Evolutionary conservation across 2,113 vertebrate species (phyloP).

Genomic region (Hippocampus comes): DNA sequence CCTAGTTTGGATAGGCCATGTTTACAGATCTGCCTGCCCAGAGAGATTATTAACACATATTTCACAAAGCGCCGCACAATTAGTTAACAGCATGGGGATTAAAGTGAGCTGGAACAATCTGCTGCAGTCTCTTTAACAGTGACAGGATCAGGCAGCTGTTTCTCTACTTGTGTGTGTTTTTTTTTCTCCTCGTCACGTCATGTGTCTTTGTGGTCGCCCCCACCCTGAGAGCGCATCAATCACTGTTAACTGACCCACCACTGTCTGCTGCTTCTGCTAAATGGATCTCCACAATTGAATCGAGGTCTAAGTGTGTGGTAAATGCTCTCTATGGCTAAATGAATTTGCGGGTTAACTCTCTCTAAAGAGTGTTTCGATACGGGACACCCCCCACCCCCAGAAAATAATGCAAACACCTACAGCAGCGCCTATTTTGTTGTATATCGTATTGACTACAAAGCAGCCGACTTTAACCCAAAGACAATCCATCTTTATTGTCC

Average conservation of each 20-base stretch:
- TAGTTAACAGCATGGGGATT: conserved; percentile 71
- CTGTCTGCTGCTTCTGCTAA: conserved; percentile 69
- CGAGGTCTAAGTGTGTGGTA: conserved; percentile 75
- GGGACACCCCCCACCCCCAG: neutral
- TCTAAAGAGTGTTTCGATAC: conserved; percentile 67
- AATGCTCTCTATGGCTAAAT: conserved; percentile 74
- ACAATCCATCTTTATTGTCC: conserved; percentile 86
- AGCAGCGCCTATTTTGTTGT: conserved; percentile 38
- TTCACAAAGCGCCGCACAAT: conserved; percentile 63
- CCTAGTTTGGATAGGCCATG: conserved; percentile 7
- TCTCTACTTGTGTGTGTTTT: conserved; percentile 37
- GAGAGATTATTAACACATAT: conserved; percentile 54
- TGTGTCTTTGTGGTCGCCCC: conserved; percentile 64
- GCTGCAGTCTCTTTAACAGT: conserved; percentile 56
- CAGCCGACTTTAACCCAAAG: conserved; percentile 72
- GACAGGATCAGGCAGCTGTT: conserved; percentile 67
- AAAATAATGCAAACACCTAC: conserved; percentile 65
- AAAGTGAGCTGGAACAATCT: conserved; percentile 67
- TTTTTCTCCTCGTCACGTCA: conserved; percentile 43
- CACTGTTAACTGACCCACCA: conserved; percentile 72
- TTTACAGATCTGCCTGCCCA: conserved; percentile 20
- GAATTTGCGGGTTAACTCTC: conserved; percentile 69
- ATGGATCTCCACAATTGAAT: conserved; percentile 74
- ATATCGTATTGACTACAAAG: neutral
- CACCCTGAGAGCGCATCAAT: conserved; percentile 59